Evolutionary conservation across 2,113 vertebrate genomes (phyloP).

Genomic region (Platycercus adscitus): DNA sequence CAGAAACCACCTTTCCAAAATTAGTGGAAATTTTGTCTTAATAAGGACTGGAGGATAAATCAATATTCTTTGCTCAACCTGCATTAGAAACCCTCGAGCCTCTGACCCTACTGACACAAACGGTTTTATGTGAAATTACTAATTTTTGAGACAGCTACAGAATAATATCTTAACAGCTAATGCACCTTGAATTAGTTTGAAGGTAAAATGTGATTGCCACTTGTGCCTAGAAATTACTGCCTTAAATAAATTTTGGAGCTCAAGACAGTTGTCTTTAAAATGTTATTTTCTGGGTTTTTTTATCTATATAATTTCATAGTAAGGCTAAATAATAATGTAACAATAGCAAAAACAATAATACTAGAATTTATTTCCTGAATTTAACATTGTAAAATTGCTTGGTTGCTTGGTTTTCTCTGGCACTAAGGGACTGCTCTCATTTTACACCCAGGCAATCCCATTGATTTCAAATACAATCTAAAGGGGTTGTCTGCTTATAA

Average conservation of each 20-base stretch:
- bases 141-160: conserved; percentile 30
- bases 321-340: conserved; percentile 37
- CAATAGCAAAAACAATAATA: conserved; percentile 17
- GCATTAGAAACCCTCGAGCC: background rate
- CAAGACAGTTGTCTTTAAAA: conserved; percentile 30
- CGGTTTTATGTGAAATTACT: conserved; percentile 49
- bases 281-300: background rate
- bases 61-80: background rate
- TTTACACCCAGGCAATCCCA: conserved; percentile 63
- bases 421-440: conserved; percentile 45
- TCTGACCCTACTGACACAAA: background rate
- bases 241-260: conserved; percentile 32
- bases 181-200: conserved; percentile 39
- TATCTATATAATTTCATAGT: conserved; percentile 24
- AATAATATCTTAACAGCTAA: conserved; percentile 27
- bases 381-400: conserved; percentile 44
- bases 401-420: conserved; percentile 56
- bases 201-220: conserved; percentile 15
- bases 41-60: background rate
- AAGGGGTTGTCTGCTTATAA: conserved; percentile 63
- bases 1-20: background rate
- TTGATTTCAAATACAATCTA: conserved; percentile 65
- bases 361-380: conserved; percentile 47
- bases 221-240: conserved; percentile 22
- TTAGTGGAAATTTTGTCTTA: background rate